phyloP scores from a whole-genome alignment of 1,140 invertebrate species.

The Drosophila leontia region DNA sequence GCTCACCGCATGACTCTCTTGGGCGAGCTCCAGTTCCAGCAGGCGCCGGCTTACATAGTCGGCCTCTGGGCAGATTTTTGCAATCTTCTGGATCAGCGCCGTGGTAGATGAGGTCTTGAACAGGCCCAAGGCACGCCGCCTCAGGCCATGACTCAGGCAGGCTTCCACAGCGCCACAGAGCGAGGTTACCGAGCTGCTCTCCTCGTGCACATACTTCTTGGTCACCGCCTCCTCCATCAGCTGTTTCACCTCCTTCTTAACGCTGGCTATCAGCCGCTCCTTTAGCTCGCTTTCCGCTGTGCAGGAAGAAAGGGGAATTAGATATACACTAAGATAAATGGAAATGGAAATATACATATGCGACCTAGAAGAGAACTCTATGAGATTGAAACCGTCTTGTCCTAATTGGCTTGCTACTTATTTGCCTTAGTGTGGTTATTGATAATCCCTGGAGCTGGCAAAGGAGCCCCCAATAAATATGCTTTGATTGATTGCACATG shows the following conservation, averaged over 20 bases:
- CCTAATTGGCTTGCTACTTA: conserved; percentile 12
- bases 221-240: conserved; percentile 98
- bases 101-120: conserved; percentile 96
- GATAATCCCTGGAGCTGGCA: conserved; percentile 33
- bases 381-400: neutral
- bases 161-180: conserved; percentile 94
- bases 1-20: conserved; percentile 88
- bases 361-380: neutral
- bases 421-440: conserved; percentile 23
- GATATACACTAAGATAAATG: conserved; percentile 1
- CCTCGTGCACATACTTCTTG: conserved; percentile 96
- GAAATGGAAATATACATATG: neutral
- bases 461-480: conserved; percentile 36
- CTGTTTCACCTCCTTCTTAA: conserved; percentile 95
- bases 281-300: conserved; percentile 84
- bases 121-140: conserved; percentile 89
- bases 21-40: conserved; percentile 89
- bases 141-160: conserved; percentile 94
- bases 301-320: no score
- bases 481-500: conserved; percentile 67
- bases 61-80: conserved; percentile 90
- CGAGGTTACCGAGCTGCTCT: conserved; percentile 94
- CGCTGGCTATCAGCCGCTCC: conserved; percentile 91
- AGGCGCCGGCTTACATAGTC: conserved; percentile 91
- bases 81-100: conserved; percentile 95